These are phyloP conservation scores for Dolichomitus sp. DNA, from an alignment of 2,888 invertebrate species.

Conservation along the genomic window DNA sequence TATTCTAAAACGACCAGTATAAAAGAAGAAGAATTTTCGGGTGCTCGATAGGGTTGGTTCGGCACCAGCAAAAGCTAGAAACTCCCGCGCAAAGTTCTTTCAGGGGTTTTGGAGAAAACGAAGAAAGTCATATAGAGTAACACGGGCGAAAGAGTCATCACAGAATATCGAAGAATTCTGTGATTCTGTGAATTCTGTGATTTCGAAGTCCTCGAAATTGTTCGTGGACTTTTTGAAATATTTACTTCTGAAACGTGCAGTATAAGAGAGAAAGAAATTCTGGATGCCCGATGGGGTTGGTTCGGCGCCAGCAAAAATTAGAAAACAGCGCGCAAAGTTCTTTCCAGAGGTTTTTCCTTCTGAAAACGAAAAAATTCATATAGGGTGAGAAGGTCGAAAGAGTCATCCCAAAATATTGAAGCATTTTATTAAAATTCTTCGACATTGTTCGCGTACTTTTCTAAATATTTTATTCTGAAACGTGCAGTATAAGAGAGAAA, in stretches of 20 bases:
- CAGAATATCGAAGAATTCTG: too few species aligned
- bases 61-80: conserved; percentile 27
- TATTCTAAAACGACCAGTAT: neutral
- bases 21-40: conserved; percentile 35
- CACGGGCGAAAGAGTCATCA: neutral
- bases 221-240: neutral
- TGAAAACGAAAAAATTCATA: too few species aligned
- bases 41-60: conserved; percentile 60
- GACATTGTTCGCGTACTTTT: too few species aligned
- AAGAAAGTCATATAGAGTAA: too few species aligned
- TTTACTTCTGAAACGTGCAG: conserved; percentile 22
- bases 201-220: too few species aligned
- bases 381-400: too few species aligned
- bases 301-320: conserved; percentile 36
- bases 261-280: conserved; percentile 33
- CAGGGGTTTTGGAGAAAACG: too few species aligned
- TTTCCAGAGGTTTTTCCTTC: too few species aligned
- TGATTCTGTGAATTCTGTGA: too few species aligned
- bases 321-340: neutral
- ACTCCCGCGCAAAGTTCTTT: too few species aligned
- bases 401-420: too few species aligned
- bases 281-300: conserved; percentile 62
- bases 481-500: conserved; percentile 9
- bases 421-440: too few species aligned
- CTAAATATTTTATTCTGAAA: conserved; percentile 17